phyloP scores from a whole-genome alignment of 1,140 invertebrate genomes.

The Drosophila lacertosa region DNA sequence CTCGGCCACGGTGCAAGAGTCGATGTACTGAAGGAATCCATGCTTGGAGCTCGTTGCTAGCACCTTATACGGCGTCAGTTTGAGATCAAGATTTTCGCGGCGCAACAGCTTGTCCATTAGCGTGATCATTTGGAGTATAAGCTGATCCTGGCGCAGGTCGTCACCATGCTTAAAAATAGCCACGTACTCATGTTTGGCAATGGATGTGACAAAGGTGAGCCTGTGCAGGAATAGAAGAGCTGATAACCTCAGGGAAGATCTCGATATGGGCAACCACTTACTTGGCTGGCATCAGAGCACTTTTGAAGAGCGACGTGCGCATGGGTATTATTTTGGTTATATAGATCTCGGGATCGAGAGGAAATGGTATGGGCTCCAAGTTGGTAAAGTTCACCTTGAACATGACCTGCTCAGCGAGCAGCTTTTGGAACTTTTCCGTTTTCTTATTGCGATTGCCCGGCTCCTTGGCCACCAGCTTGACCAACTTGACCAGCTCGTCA shows the following conservation, averaged over 20 bases:
- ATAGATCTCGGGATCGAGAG: slow-evolving; percentile 95
- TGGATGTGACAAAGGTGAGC: slow-evolving; percentile 93
- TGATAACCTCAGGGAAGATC: no score
- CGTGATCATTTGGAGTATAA: slow-evolving; percentile 98
- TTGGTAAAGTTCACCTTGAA: slow-evolving; percentile 95
- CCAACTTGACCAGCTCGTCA: slow-evolving; percentile 94
- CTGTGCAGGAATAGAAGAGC: slow-evolving; percentile 25
- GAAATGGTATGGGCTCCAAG: slow-evolving; percentile 97
- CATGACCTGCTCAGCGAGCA: slow-evolving; percentile 92
- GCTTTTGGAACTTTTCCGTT: slow-evolving; percentile 92
- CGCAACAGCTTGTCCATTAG: slow-evolving; percentile 98
- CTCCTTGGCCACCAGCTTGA: slow-evolving; percentile 95
- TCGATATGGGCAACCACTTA: slow-evolving; percentile 53
- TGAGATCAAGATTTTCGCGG: slow-evolving; percentile 97
- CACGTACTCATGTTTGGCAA: slow-evolving; percentile 92
- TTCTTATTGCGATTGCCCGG: slow-evolving; percentile 96
- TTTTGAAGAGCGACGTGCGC: slow-evolving; percentile 97
- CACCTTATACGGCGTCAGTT: slow-evolving; percentile 96
- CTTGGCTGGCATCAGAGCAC: slow-evolving; percentile 98
- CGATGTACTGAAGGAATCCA: slow-evolving; percentile 99
- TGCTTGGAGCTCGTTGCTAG: slow-evolving; percentile 97
- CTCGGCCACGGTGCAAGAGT: slow-evolving; percentile 96
- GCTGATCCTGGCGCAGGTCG: slow-evolving; percentile 99
- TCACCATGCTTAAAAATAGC: slow-evolving; percentile 99
- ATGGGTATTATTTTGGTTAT: slow-evolving; percentile 96